Base-by-base conservation (phyloP, 2,797 vertebrate species). In the Octomys mimax region DNA sequence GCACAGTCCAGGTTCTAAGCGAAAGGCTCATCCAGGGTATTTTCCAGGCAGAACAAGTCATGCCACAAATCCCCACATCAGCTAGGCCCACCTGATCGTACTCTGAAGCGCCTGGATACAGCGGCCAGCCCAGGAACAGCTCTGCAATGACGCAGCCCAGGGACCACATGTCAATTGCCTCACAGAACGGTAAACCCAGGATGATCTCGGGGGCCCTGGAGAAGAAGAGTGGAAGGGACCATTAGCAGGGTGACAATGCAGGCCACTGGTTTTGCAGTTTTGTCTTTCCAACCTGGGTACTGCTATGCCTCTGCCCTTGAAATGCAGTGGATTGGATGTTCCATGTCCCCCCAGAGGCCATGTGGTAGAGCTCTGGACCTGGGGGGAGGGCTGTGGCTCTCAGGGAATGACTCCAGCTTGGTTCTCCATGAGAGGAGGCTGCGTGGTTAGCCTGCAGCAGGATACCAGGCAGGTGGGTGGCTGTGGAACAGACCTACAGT, bases 161-260 rank as follows among this genome's bases (percentile, higher is more conserved):
- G 1, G 99, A 99, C 99, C 99, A 99, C 99, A 99, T 99, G 98
- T 99, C 99, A 71, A 99, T 99, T 81, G 99, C 99, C 98, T 99
- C 99, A 62, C 99, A 99, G 98, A 99, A 99, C 0, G 99, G 99
- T 98, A 99, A 98, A 97, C 99, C 99, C 4, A 99, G 98, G 98
- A 99, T 99, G 98, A 99, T 99, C 99, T 99, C 99, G 2, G 99
- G 99, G 98, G 99, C 99, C 98, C 99, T 99, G 98, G 0, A 93
- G 86, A 95, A 46, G 92, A 85, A 93, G 86, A 97, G 79, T 1
- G 96, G 57, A 33, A 98, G 81, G 80, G 91, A 84, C 82, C 22
- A 79, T 98, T 39, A 97, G 86, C 66, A 39, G 13, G 6, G 33
- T 42, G 46, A 85, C 94, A 85, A 79, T 2, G 46, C 8, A 49